phyloP scores from a whole-genome alignment of 2,113 vertebrate genomes.

The Leptosomus discolor region DNA sequence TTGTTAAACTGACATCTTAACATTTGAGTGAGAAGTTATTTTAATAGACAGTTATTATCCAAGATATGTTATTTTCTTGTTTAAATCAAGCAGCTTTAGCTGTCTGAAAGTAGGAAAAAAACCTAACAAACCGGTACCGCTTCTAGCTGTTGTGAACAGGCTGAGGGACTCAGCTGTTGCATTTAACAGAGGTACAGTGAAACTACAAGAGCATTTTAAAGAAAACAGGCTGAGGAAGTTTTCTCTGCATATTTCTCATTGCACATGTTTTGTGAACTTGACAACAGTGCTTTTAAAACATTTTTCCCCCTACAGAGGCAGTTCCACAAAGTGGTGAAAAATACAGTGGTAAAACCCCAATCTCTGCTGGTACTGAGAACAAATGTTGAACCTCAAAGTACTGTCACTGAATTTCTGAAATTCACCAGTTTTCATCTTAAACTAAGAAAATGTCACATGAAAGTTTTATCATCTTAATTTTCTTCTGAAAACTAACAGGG shows the following conservation, averaged over 20 bases:
- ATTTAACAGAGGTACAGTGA: neutral
- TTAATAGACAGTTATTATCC: neutral
- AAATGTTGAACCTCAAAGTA: neutral
- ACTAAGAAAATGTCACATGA: neutral
- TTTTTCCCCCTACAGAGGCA: neutral
- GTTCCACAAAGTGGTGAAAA: neutral
- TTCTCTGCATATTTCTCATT: neutral
- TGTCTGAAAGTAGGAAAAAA: neutral
- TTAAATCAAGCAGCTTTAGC: neutral
- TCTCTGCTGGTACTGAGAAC: neutral
- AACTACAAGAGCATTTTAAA: neutral
- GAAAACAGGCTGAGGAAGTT: neutral
- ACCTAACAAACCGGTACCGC: rapidly evolving
- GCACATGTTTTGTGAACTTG: neutral
- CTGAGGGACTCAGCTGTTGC: neutral
- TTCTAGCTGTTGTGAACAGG: neutral
- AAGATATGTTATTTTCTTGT: neutral
- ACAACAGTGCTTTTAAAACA: neutral
- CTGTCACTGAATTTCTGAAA: neutral
- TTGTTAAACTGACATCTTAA: neutral
- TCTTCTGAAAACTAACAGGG: neutral
- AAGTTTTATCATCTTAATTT: neutral
- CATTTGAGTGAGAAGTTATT: neutral
- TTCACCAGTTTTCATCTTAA: neutral
- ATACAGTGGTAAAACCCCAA: neutral